Evolutionary conservation across 2,113 vertebrate genomes (phyloP), one percentile per base, ranked within the genome.

Genomic region (Cephalopholis sonnerati): DNA sequence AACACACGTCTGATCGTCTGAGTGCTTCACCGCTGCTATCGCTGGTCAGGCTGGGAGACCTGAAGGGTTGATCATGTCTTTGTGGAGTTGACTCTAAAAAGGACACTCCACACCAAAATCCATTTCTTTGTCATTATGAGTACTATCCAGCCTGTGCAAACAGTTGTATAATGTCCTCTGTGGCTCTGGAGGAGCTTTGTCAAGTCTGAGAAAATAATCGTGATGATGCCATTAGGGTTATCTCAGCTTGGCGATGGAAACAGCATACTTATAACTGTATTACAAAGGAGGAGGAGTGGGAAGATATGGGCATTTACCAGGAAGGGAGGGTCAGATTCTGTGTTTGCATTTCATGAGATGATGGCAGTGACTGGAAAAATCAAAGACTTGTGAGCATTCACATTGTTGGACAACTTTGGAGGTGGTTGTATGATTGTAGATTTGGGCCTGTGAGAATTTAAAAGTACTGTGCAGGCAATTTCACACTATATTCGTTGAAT

Each of bases 61-160:
- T 58, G 74, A n/a, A 58, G 69, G 41, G 58, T 51, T 15, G 25
- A 67, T 29, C 46, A 22, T 32, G 27, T 68, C 48, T 66, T 48
- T 46, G n/a, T 48, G 41, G 63, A 27, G 20, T 48, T 32, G 41
- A 27, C 27, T 24, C 27, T 70, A 3, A 69, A 69, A n/a, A 20
- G 5, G 65, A 2, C 16, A 20, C 27, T 67, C 18, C 65, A 29
- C 11, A 36, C 8, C 6, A 53, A 7, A 48, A 53, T 13, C 27
- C 11, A 20, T 69, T 36, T 18, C 17, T 6, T 39, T 39, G 32
- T 55, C 51, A 18, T 18, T 17, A 3, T 70, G 32, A 55, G 32
- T 3, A 24, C 27, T 18, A 10, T 7, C 15, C 1, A 8, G 20
- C 32, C 13, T 55, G 32, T 55, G 24, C 16, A 57, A 46, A 22